These are phyloP conservation scores for Dendronephthya gigantea DNA, from an alignment of 64 coral and sea anemone species.

Conservation along the genomic window DNA sequence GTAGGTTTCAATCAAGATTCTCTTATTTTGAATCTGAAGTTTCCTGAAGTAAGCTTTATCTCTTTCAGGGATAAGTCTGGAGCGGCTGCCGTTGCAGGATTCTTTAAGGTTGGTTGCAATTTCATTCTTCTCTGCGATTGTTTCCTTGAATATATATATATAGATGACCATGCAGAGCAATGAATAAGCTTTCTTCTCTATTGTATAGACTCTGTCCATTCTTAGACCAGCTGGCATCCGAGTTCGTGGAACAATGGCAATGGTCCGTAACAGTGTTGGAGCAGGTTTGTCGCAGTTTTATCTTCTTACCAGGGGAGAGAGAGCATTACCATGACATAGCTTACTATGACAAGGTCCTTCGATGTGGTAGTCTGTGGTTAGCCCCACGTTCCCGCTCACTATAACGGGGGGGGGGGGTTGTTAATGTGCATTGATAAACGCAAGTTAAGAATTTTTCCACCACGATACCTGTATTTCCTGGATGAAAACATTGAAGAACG, in stretches of 20 bases:
- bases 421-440: too few species aligned
- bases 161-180: too few species aligned
- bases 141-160: too few species aligned
- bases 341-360: too few species aligned
- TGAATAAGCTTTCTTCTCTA: background rate
- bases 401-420: too few species aligned
- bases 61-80: conserved; percentile 79
- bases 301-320: background rate
- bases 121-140: background rate
- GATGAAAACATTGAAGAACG: too few species aligned
- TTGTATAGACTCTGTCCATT: conserved; percentile 59
- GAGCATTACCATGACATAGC: too few species aligned
- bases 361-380: too few species aligned
- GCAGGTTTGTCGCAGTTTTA: conserved; percentile 30
- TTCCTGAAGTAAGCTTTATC: background rate
- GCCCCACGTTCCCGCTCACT: too few species aligned
- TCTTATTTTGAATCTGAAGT: too few species aligned
- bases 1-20: too few species aligned
- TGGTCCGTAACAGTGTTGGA: conserved; percentile 96
- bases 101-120: conserved; percentile 65
- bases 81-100: conserved; percentile 92
- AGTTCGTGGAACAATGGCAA: conserved; percentile 70
- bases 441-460: too few species aligned
- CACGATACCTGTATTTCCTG: background rate
- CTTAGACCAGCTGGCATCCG: conserved; percentile 74